These are phyloP conservation scores for Cotesia glomerata DNA, from an alignment of 1,140 invertebrate species.

Conservation along the genomic window DNA sequence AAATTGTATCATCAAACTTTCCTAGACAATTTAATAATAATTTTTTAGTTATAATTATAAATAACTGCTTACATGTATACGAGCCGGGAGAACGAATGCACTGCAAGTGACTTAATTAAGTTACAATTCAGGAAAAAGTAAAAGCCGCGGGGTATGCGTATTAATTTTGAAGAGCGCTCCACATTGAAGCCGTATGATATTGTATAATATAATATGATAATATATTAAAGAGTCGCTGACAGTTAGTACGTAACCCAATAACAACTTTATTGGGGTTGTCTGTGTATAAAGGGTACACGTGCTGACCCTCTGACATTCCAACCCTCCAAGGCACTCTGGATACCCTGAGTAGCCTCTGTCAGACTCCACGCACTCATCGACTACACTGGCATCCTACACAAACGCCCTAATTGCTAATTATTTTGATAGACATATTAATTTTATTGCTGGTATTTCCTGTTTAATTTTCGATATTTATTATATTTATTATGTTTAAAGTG, in stretches of 20 bases:
- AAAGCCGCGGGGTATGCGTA: too few species aligned
- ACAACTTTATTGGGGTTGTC: slow-evolving; percentile 42
- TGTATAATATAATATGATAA: too few species aligned
- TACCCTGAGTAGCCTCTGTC: neutral
- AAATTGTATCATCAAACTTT: neutral
- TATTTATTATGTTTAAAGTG: too few species aligned
- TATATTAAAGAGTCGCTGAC: neutral
- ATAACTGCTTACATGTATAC: neutral
- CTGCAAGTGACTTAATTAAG: too few species aligned
- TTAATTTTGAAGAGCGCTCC: neutral
- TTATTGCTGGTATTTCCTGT: neutral
- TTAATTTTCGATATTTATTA: too few species aligned
- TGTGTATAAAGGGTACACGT: slow-evolving; percentile 31
- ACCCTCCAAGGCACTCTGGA: slow-evolving; percentile 24
- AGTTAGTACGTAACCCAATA: slow-evolving; percentile 33
- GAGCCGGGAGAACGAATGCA: too few species aligned
- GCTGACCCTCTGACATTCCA: slow-evolving; percentile 43
- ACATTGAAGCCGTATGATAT: neutral
- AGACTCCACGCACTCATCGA: neutral
- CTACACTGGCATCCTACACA: neutral
- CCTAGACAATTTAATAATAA: neutral
- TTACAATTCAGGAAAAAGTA: too few species aligned
- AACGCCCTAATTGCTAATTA: slow-evolving; percentile 41
- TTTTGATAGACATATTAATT: neutral
- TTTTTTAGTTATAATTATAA: too few species aligned